These are phyloP conservation scores for Labeo calbasu DNA, from an alignment of 2,797 vertebrate genomes.

Conservation along the genomic window DNA sequence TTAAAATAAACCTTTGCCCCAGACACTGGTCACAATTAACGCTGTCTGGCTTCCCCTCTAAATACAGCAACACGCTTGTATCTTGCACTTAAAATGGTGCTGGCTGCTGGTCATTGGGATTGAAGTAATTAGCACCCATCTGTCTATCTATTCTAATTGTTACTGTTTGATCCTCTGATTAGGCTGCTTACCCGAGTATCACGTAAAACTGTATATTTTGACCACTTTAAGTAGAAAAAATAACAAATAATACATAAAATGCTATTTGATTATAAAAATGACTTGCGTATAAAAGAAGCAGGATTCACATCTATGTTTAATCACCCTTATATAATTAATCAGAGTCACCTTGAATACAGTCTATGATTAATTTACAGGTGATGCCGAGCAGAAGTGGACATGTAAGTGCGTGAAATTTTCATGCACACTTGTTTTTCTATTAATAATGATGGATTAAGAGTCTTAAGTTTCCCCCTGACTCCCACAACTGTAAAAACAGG, in stretches of 20 bases:
- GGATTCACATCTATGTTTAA: background rate
- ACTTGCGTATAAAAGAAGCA: background rate
- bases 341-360: background rate
- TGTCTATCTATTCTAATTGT: constrained; percentile 39
- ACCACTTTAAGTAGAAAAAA: background rate
- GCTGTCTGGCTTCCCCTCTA: constrained; percentile 67
- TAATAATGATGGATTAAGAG: constrained; percentile 79
- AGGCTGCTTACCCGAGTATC: background rate
- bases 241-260: too few relatives aligned
- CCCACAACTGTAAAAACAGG: constrained; percentile 80
- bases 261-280: background rate
- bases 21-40: constrained; percentile 69
- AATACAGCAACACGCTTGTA: constrained; percentile 55
- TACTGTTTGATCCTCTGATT: constrained; percentile 38
- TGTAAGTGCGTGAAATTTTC: constrained; percentile 69
- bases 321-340: constrained; percentile 9
- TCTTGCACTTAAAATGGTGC: constrained; percentile 19
- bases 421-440: constrained; percentile 72
- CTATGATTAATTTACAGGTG: constrained; percentile 28
- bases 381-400: constrained; percentile 56
- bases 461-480: constrained; percentile 72
- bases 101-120: constrained; percentile 35
- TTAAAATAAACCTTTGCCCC: constrained; percentile 63
- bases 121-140: constrained; percentile 52
- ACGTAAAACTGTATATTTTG: background rate